phyloP scores from a whole-genome alignment of 2,113 vertebrate species.

The Lophochroa leadbeateri region DNA sequence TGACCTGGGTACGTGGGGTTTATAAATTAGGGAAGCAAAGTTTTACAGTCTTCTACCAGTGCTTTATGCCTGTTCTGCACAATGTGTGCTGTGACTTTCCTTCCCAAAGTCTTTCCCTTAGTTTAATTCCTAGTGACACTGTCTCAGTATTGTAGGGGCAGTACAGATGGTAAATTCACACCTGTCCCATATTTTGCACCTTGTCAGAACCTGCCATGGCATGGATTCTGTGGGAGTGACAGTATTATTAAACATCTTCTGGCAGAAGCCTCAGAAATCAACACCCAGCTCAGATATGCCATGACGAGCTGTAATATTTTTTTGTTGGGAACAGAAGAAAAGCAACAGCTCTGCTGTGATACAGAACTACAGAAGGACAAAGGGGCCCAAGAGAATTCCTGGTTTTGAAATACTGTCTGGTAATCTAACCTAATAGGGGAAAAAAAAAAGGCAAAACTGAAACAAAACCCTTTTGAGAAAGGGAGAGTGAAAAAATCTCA shows the following conservation, averaged over 20 bases:
- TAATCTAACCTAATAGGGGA: not conserved
- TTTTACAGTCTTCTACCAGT: not conserved
- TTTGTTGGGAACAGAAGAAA: not conserved
- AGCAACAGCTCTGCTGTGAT: not conserved
- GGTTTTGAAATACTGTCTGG: not conserved
- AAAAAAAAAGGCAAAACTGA: not conserved
- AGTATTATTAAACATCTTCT: slow-evolving; percentile 50
- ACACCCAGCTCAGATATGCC: not conserved
- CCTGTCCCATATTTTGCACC: slow-evolving; percentile 29
- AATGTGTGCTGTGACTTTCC: not conserved
- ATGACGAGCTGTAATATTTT: not conserved
- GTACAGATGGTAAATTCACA: slow-evolving; percentile 41
- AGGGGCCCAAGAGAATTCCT: not conserved
- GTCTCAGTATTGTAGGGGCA: not conserved
- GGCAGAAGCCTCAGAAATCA: slow-evolving; percentile 33
- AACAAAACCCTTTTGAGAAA: not conserved
- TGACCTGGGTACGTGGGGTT: not conserved
- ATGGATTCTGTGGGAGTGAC: slow-evolving; percentile 16
- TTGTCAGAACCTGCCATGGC: slow-evolving; percentile 34
- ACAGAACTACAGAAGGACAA: not conserved
- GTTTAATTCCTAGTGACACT: slow-evolving; percentile 16
- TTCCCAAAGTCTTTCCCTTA: not conserved
- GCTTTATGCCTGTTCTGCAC: not conserved
- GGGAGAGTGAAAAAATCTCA: not conserved
- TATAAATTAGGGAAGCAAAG: not conserved